Evolutionary conservation across 2,113 vertebrate species (phyloP).

Genomic region (Artemisiospiza belli): DNA sequence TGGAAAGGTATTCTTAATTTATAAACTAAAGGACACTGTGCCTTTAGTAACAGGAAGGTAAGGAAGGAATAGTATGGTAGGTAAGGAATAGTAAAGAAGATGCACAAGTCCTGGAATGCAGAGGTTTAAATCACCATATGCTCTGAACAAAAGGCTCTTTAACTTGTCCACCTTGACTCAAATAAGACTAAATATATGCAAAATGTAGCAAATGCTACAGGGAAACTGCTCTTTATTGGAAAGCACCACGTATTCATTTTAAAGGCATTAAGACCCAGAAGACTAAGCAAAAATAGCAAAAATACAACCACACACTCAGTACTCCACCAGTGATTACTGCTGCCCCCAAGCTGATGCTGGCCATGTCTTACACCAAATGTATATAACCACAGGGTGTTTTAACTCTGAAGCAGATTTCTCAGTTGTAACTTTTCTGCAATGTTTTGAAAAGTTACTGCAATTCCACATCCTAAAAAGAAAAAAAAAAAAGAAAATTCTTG

Average conservation of each 20-base stretch:
- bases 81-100: background rate
- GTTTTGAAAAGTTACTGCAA: background rate
- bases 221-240: background rate
- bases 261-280: background rate
- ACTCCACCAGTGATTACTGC: background rate
- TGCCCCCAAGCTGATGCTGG: background rate
- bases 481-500: background rate
- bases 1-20: background rate
- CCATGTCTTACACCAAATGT: background rate
- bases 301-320: background rate
- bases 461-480: background rate
- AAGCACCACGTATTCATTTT: background rate
- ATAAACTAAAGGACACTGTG: background rate
- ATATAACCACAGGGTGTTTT: background rate
- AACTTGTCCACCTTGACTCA: background rate
- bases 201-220: background rate
- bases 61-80: too few relatives aligned
- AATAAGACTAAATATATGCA: background rate
- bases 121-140: slow-evolving; percentile 16
- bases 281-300: background rate
- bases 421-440: background rate
- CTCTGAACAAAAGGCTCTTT: slow-evolving; percentile 36
- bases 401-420: background rate
- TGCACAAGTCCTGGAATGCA: background rate
- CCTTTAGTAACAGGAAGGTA: too few relatives aligned